Evolutionary conservation across 2,113 vertebrate species (phyloP), one percentile per base, ranked within the genome.

Genomic region (Thunnus maccoyii): DNA sequence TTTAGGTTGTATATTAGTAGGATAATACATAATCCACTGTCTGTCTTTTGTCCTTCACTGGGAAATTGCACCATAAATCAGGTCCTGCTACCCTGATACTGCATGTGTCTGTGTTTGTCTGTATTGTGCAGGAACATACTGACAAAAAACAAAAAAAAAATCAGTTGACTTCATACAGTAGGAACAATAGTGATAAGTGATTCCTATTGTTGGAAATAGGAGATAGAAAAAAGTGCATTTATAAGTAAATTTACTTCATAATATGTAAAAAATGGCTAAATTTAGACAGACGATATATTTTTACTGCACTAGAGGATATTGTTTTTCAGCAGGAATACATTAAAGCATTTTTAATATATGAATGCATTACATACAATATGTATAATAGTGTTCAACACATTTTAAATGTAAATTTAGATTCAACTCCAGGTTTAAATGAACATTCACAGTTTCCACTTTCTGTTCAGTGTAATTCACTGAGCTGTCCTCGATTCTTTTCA

Each of bases 401-500:
- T 47, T 46, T 25, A 32, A 6, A 30, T 8, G 46, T 6, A 12
- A 15, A 65, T 58, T 72, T 2, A 55, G 10, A 46, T 48, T 75
- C 1, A 30, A 25, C 41, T 47, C 2, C 12, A 12, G n/a, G 5
- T 15, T 74, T 17, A 10, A 16, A 7, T 32, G 7, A 13, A 30
- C 13, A 13, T 16, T 16, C 2, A 5, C 6, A 7, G 9, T 48
- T 48, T 32, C 55, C 11, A 1, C 36, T 48, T 32, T 36, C 12
- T 30, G 0, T 54, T 72, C 16, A 32, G 14, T 47, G 5, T 55
- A 16, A 52, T 12, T 56, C 1, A 20, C 18, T 64, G 13, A 1
- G 10, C 14, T 67, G 20, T 81, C 22, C 14, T 41, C 68, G n/a
- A 41, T 57, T 18, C 4, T 50, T 47, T 64, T 1, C 83, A 91